A percentile compares a stretch with the other conserved stretches of the same genome.
Evolutionary conservation across 2,888 invertebrate species (phyloP).

Genomic region (Hyposoter dolosus): DNA sequence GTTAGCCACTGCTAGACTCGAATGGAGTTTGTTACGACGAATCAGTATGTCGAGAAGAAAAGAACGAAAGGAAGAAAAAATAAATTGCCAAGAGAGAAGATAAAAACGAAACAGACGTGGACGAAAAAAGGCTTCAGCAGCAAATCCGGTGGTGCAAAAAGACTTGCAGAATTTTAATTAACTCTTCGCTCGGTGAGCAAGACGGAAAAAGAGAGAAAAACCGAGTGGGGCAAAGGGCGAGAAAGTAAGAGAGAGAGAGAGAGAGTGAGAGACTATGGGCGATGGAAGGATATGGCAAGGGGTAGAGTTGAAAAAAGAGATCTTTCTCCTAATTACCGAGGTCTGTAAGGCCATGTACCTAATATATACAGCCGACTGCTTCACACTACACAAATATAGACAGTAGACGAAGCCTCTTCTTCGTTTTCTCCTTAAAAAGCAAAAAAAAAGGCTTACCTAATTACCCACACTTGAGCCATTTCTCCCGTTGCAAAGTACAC

Average conservation of each 20-base stretch:
- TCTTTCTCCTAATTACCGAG: conserved; percentile 67
- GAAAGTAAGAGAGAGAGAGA: neutral
- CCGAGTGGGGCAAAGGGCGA: conserved; percentile 10
- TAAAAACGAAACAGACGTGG: conserved; percentile 14
- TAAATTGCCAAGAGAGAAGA: neutral
- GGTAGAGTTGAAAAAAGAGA: conserved; percentile 11
- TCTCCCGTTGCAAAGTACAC: conserved; percentile 31
- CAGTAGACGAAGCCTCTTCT: conserved; percentile 43
- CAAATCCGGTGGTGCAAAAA: conserved; percentile 26
- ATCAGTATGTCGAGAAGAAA: neutral
- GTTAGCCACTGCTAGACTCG: neutral
- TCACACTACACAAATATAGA: conserved; percentile 12
- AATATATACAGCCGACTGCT: conserved; percentile 32
- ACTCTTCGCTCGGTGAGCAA: conserved; percentile 47
- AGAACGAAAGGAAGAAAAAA: conserved; percentile 3
- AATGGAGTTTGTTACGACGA: neutral
- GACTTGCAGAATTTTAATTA: conserved; percentile 62
- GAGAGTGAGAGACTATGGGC: conserved; percentile 2
- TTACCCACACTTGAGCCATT: conserved; percentile 62
- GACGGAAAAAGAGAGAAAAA: conserved; percentile 28
- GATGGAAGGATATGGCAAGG: neutral
- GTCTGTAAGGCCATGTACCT: conserved; percentile 47
- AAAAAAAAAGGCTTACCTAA: conserved; percentile 65
- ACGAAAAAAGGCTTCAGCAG: conserved; percentile 6
- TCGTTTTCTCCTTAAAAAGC: conserved; percentile 50